Evolutionary conservation across 2,113 vertebrate genomes (phyloP), one percentile per base, ranked within the genome.

Genomic region (Sula dactylatra): DNA sequence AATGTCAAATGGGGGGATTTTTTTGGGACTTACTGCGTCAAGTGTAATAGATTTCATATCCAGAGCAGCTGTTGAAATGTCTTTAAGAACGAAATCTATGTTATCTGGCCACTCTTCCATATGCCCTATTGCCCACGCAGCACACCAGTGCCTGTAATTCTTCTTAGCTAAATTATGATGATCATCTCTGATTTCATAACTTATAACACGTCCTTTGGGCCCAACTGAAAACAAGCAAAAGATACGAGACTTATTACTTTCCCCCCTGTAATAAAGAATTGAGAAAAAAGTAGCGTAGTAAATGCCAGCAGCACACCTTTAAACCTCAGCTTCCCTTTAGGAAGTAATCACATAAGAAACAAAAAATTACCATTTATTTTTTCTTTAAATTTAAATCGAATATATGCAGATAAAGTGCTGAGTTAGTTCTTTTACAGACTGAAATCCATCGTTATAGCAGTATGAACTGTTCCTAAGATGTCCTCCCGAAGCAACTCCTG

Each of bases 71-170:
- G 86, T 76, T 71, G 89, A 83, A 87, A 99, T 97, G 94, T 99
- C 98, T 47, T 98, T 97, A 54, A 97, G 97, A 93, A 98, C 96
- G 90, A 99, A 99, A 52, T 97, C 93, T 88, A 99, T 98, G 0
- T 99, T 99, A 93, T 99, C 98, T 13, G 99, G 99, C 99, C 99
- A 99, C 50, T 99, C 91, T 27, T 98, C 96, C 16, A 32, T 85
- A 44, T 98, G 98, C 20, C 98, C 97, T 82, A 98, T 91, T 59
- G 91, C 81, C 99, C 99, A 99, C 0, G 99, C 96, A 17, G 96
- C 78, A 84, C 98, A 88, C 99, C 99, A 99, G n/a, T 88, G 97
- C 31, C 97, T 90, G 94, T 98, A 99, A 97, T 99, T 99, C 50
- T 94, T 97, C 94, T 98, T 97, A 7, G 99, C 98, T 95, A 98